Evolutionary conservation across 2,113 vertebrate genomes (phyloP).

Genomic region (Lagopus muta): DNA sequence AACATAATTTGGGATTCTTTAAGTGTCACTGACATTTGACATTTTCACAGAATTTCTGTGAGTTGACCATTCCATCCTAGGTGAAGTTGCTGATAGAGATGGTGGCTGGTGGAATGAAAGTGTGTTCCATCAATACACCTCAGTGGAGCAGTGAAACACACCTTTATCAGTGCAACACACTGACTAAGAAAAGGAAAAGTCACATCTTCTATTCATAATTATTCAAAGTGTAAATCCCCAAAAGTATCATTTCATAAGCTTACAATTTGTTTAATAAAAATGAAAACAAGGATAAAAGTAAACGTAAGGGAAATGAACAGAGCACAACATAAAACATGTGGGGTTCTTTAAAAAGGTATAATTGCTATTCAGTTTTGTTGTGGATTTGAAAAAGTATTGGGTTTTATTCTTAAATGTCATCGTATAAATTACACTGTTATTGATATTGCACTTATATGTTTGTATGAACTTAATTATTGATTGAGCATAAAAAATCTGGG

Average conservation of each 20-base stretch:
- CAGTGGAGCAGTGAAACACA: fast-evolving
- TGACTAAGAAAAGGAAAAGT: neutral
- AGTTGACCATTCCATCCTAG: neutral
- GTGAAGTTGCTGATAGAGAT: neutral
- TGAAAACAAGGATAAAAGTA: neutral
- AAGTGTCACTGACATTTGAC: neutral
- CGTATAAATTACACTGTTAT: neutral
- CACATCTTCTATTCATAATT: neutral
- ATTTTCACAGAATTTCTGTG: neutral
- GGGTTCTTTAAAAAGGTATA: neutral
- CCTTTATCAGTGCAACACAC: neutral
- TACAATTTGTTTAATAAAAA: neutral
- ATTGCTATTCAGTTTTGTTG: neutral
- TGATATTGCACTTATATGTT: neutral
- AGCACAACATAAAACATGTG: neutral
- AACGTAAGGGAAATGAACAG: neutral
- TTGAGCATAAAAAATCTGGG: neutral
- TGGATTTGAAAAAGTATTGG: neutral
- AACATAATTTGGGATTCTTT: neutral
- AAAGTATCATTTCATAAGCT: neutral
- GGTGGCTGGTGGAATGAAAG: neutral
- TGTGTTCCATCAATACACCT: neutral
- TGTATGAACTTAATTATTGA: neutral
- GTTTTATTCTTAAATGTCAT: neutral
- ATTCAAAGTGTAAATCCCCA: neutral